These are phyloP conservation scores for Platichthys flesus DNA, from an alignment of 2,113 vertebrate species.

Conservation along the genomic window DNA sequence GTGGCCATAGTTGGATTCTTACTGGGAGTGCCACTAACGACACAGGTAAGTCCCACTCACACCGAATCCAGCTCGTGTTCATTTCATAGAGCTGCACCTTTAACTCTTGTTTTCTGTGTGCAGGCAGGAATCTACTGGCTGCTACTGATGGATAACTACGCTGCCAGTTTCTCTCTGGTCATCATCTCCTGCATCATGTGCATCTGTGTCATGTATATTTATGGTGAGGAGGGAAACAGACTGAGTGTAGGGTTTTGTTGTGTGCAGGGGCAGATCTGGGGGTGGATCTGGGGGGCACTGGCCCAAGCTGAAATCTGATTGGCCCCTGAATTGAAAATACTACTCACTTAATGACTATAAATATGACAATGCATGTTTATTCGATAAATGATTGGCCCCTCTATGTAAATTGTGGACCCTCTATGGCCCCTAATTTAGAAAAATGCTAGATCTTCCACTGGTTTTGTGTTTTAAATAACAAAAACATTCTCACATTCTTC, in stretches of 20 bases:
- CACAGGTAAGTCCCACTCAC: slow-evolving; percentile 80
- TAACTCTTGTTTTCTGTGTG: slow-evolving; percentile 12
- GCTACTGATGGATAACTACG: slow-evolving; percentile 97
- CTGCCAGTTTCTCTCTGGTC: slow-evolving; percentile 97
- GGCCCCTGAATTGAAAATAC: too few species aligned
- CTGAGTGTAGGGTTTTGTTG: not conserved
- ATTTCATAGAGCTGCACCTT: not conserved
- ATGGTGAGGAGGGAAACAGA: slow-evolving; percentile 83
- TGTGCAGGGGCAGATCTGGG: not conserved
- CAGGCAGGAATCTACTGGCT: slow-evolving; percentile 99
- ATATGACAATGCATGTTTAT: too few species aligned
- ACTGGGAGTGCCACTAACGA: slow-evolving; percentile 93
- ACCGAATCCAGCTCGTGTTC: not conserved
- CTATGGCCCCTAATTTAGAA: too few species aligned
- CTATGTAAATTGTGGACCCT: too few species aligned
- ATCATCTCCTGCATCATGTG: slow-evolving; percentile 99
- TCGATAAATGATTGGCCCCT: too few species aligned
- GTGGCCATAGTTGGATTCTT: slow-evolving; percentile 92
- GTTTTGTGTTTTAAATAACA: too few species aligned
- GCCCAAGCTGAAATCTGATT: too few species aligned
- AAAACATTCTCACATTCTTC: not conserved
- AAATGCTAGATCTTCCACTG: too few species aligned
- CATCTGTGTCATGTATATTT: slow-evolving; percentile 96
- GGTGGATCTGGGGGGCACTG: too few species aligned
- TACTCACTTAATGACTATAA: too few species aligned